Conservation (phyloP, 2,113 vertebrate genomes). For the Hyaena hyaena region DNA sequence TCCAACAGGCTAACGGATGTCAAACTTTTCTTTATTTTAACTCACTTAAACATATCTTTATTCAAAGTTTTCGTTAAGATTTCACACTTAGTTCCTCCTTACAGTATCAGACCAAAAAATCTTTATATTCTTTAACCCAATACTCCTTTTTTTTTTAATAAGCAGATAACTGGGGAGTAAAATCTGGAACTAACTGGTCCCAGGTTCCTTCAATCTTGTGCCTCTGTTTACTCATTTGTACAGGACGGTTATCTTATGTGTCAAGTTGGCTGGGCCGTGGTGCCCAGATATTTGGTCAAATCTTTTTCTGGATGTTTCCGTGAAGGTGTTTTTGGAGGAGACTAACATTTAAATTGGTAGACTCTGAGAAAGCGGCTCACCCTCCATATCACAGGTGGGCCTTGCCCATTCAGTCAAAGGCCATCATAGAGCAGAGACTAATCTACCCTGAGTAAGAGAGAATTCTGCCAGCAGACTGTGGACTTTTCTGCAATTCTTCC, state of each 20-base stretch:
- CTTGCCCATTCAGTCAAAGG: neutral
- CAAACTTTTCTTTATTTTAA: neutral
- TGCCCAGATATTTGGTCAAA: neutral
- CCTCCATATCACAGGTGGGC: neutral
- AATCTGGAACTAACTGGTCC: neutral
- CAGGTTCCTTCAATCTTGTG: neutral
- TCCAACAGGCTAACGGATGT: neutral
- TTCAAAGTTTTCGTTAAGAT: neutral
- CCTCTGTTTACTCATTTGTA: neutral
- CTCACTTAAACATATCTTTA: neutral
- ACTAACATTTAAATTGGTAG: constrained; percentile 1
- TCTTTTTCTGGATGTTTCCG: neutral
- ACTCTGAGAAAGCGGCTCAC: neutral
- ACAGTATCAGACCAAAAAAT: neutral
- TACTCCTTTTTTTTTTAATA: neutral
- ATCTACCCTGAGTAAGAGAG: neutral
- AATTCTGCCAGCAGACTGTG: neutral
- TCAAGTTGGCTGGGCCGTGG: neutral
- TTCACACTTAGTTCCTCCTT: neutral
- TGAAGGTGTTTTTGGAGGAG: neutral
- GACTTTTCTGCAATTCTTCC: neutral
- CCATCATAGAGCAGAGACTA: neutral
- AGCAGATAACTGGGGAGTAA: neutral
- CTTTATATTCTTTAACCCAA: constrained; percentile 12
- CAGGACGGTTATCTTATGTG: neutral